These are phyloP conservation scores for Mesodorylaimus sp. DNA, from an alignment of 2,888 invertebrate species.

Conservation along the genomic window DNA sequence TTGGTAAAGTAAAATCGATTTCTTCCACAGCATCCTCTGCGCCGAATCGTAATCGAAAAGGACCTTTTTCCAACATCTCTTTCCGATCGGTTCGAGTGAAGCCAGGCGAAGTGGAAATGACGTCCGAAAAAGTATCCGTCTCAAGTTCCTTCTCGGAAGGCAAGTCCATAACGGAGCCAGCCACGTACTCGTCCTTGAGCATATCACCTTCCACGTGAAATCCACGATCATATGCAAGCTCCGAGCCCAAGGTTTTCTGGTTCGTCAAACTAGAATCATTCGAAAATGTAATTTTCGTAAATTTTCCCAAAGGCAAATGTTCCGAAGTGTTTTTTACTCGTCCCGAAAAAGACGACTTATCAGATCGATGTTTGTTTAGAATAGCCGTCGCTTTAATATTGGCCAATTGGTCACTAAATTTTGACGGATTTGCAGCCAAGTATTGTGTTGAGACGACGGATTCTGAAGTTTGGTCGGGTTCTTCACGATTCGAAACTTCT, in stretches of 20 bases:
- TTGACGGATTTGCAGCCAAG: too few relatives aligned
- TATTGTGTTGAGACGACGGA: too few relatives aligned
- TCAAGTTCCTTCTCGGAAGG: not conserved
- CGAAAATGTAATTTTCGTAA: not conserved
- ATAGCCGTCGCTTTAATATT: not conserved
- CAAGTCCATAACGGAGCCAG: not conserved
- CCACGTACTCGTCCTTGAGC: conserved; percentile 6
- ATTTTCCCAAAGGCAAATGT: too few relatives aligned
- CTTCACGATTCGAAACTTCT: too few relatives aligned
- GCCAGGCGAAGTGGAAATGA: too few relatives aligned
- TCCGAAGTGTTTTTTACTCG: too few relatives aligned
- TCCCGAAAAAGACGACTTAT: too few relatives aligned
- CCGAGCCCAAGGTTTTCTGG: too few relatives aligned
- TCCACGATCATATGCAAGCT: conserved; percentile 2
- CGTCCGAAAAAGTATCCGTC: too few relatives aligned
- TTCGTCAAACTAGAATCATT: too few relatives aligned
- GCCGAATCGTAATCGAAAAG: conserved; percentile 11
- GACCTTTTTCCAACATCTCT: not conserved
- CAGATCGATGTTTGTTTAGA: not conserved
- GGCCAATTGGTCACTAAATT: too few relatives aligned
- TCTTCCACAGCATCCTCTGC: conserved; percentile 19
- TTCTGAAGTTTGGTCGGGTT: too few relatives aligned
- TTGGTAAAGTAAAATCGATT: conserved; percentile 15
- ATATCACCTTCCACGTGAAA: not conserved
- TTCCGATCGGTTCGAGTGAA: not conserved